A percentile compares a stretch with the other conserved stretches of the same genome.
These are phyloP conservation scores for Dipus sagitta DNA, from an alignment of 2,797 vertebrate species.

Conservation along the genomic window DNA sequence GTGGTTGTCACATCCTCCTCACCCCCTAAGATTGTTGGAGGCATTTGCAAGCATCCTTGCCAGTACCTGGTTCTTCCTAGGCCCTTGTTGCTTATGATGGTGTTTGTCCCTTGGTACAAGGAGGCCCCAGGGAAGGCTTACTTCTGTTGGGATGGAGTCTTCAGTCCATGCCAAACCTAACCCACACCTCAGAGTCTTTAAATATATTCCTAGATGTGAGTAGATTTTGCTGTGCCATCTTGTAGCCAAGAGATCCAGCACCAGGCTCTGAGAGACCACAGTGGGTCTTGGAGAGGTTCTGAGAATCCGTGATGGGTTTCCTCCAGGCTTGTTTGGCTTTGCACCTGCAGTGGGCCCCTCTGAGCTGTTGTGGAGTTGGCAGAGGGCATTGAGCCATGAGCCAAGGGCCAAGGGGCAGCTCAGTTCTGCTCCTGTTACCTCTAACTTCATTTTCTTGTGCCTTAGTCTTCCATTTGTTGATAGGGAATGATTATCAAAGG, in stretches of 20 bases:
- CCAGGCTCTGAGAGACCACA: neutral
- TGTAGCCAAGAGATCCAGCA: neutral
- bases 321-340: neutral
- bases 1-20: fast-evolving
- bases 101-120: fast-evolving
- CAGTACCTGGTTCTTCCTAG: neutral
- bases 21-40: fast-evolving
- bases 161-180: too few relatives aligned
- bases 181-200: too few relatives aligned
- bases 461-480: neutral
- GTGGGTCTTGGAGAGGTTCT: fast-evolving
- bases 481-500: fast-evolving
- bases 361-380: neutral
- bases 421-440: too few relatives aligned
- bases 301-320: neutral
- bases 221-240: too few relatives aligned
- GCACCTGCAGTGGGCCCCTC: neutral
- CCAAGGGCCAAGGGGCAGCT: neutral
- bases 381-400: neutral
- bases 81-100: fast-evolving
- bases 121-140: fast-evolving
- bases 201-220: neutral
- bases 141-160: neutral
- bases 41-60: neutral
- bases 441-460: too few relatives aligned